phyloP scores from a whole-genome alignment of 2,888 invertebrate species.

The Cetonia aurata region DNA sequence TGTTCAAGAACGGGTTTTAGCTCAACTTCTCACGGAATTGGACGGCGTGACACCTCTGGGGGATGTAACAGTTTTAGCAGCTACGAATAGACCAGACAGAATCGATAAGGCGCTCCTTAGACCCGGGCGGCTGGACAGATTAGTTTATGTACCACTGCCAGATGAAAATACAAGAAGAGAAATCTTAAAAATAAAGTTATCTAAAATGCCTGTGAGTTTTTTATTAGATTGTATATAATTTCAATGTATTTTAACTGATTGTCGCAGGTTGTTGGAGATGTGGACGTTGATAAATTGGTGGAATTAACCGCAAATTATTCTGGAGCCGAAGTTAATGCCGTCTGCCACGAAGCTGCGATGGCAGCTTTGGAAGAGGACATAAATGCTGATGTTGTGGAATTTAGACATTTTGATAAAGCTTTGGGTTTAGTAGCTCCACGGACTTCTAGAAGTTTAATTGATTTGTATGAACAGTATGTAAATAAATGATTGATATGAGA shows the following conservation, averaged over 20 bases:
- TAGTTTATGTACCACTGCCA: slow-evolving; percentile 94
- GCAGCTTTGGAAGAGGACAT: slow-evolving; percentile 84
- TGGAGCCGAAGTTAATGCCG: slow-evolving; percentile 92
- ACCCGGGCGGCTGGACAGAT: slow-evolving; percentile 90
- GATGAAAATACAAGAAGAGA: slow-evolving; percentile 82
- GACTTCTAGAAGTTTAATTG: slow-evolving; percentile 78
- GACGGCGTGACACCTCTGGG: slow-evolving; percentile 90
- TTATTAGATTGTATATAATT: no score
- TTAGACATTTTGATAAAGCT: slow-evolving; percentile 81
- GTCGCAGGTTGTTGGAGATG: slow-evolving; percentile 66
- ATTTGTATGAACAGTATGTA: slow-evolving; percentile 71
- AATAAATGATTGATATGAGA: slow-evolving; percentile 30
- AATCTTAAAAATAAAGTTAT: slow-evolving; percentile 84
- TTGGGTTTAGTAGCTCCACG: slow-evolving; percentile 80
- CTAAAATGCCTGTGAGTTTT: slow-evolving; percentile 76
- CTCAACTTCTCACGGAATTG: slow-evolving; percentile 93
- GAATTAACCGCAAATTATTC: slow-evolving; percentile 84
- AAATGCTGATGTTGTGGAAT: slow-evolving; percentile 72
- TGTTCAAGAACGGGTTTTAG: slow-evolving; percentile 92
- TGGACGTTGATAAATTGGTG: slow-evolving; percentile 77
- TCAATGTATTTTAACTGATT: no score
- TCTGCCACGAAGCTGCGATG: slow-evolving; percentile 94
- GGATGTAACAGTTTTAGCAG: slow-evolving; percentile 91
- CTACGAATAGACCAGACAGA: slow-evolving; percentile 96
- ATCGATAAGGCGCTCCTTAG: slow-evolving; percentile 93